Evolutionary conservation across 2,113 vertebrate genomes (phyloP), one percentile per base, ranked within the genome.

Genomic region (Microcebus jonahi): DNA sequence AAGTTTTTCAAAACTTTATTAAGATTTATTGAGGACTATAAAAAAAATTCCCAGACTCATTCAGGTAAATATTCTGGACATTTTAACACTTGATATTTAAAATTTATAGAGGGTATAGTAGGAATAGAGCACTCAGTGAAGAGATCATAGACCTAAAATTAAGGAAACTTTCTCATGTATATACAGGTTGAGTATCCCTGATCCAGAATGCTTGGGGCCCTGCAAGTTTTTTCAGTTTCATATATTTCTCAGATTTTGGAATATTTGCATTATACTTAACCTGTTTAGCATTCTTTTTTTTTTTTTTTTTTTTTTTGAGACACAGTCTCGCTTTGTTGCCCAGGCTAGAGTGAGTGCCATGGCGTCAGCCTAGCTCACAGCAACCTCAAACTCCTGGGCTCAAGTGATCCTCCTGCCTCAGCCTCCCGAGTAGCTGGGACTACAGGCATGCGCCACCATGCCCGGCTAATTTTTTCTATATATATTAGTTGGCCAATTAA

Each of bases 51-150:
- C 11, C 48, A 82, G 25, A 14, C n/a, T 65, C 29, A 77, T 77
- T 96, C 31, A 77, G 13, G 10, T 42, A 93, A 82, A 93, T 81
- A 90, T 73, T 95, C 29, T 92, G 42, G n/a, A 77, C 1, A 92
- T 85, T 94, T 25, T 77, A 88, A 73, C 50, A 79, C 4, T 18
- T 76, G 25, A 5, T 68, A 77, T n/a, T 94, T 83, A 93, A 82
- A 80, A 83, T 93, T 67, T 61, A 67, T 68, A 48, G 29, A 63
- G 23, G 84, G 13, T 68, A 90, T 76, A 63, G 4, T 55, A 79
- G 65, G n/a, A 94, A 87, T 15, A 92, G 27, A 83, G 4, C 6
- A 84, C 2, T 71, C 8, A 20, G 10, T 42, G 45, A 93, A 63
- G 48, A 85, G 2, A 68, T 14, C 23, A 84, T 15, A 84, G 27